These are phyloP conservation scores for Coelopa pilipes DNA, from an alignment of 2,888 invertebrate genomes.

Conservation along the genomic window DNA sequence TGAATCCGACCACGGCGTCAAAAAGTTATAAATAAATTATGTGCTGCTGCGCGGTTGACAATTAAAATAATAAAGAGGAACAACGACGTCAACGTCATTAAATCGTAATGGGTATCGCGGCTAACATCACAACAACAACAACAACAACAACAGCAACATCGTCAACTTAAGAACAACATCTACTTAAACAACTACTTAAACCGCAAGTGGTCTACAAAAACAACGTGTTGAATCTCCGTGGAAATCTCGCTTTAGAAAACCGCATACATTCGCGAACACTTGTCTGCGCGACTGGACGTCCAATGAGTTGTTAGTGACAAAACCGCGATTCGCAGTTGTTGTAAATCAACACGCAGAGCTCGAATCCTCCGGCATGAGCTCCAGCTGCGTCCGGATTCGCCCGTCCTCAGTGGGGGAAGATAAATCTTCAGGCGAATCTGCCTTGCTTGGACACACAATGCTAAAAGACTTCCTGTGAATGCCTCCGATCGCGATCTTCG, in stretches of 20 bases:
- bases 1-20: not conserved
- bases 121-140: not conserved
- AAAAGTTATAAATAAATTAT: conserved; percentile 11
- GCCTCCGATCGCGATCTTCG: not conserved
- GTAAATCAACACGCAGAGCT: conserved; percentile 16
- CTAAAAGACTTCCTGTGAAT: conserved; percentile 24
- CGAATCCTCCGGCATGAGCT: too few relatives aligned
- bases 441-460: not conserved
- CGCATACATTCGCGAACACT: not conserved
- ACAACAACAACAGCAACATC: not conserved
- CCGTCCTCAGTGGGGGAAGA: not conserved
- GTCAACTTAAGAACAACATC: too few relatives aligned
- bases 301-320: conserved; percentile 23
- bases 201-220: not conserved
- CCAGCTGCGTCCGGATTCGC: not conserved
- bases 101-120: conserved; percentile 6
- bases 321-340: conserved; percentile 5
- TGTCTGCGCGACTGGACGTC: not conserved
- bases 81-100: conserved; percentile 8
- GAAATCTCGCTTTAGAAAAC: too few relatives aligned
- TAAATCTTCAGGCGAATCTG: not conserved
- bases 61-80: conserved; percentile 2
- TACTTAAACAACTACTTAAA: conserved; percentile 1
- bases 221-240: not conserved
- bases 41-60: not conserved